These are phyloP conservation scores for Brachyrhaphis roseni DNA, from an alignment of 2,797 vertebrate species.

Conservation along the genomic window DNA sequence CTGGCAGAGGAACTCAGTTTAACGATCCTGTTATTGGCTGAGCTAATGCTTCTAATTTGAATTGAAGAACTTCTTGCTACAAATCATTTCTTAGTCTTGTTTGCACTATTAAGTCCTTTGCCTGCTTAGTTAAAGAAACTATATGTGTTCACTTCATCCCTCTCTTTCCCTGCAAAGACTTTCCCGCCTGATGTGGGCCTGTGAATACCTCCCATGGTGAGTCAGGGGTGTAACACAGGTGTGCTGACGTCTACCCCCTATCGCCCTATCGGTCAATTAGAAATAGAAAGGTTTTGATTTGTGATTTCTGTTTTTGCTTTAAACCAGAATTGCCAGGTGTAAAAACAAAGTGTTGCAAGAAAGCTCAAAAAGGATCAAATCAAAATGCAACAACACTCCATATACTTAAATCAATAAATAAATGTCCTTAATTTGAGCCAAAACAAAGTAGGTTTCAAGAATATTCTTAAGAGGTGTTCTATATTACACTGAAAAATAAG, in stretches of 20 bases:
- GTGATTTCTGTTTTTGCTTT: neutral
- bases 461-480: neutral
- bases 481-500: conserved; percentile 2
- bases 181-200: neutral
- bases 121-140: neutral
- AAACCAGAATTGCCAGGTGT: neutral
- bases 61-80: neutral
- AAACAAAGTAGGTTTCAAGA: neutral
- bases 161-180: neutral
- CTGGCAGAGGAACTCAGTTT: neutral
- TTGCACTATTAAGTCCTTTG: neutral
- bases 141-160: neutral
- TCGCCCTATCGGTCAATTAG: neutral
- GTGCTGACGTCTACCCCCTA: neutral
- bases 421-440: neutral
- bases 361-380: neutral
- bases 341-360: neutral
- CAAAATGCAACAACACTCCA: neutral
- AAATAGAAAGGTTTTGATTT: neutral
- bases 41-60: neutral
- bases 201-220: neutral
- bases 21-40: neutral
- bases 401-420: neutral
- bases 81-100: neutral
- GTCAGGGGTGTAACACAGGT: neutral